Evolutionary conservation across 2,888 invertebrate species (phyloP), one percentile per base, ranked within the genome.

Genomic region (Tribolium freemani): DNA sequence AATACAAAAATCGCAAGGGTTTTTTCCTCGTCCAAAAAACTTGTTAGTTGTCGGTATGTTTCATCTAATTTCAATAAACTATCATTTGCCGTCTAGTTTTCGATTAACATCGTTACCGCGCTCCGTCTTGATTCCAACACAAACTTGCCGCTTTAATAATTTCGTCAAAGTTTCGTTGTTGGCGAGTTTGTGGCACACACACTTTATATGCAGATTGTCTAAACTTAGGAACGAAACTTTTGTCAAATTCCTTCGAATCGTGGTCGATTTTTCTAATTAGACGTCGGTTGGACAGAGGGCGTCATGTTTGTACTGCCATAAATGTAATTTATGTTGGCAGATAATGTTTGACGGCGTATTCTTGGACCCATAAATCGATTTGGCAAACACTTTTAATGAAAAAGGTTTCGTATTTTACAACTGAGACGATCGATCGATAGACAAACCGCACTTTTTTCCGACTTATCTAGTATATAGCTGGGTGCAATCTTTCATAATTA

Each of bases 301-400:
- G 64, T 56, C 53, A 74, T 78, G 79, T 78, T 78, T 78, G 78
- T 75, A 76, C 72, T 78, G 75, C 77, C 73, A 78, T 80, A 78
- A 80, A 78, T 74, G 69, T 76, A 76, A 79, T 78, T 79, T 79
- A 79, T 74, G 76, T 74, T 68, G 76, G 73, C 76, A 76, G 77
- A 77, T 78, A 76, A 76, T 79, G 79, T 75, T 74, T 71, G 70
- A 74, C 75, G 75, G 67, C 73, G 76, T 76, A 73, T 76, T 76
- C 73, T 72, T 69, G 74, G 73, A 72, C 75, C 75, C 75, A 75
- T 78, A 78, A 77, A 79, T 79, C 80, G 79, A 79, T 78, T 78
- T 75, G 71, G 79, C 78, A 79, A 78, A 79, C 80, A 80, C 75
- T 77, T 80, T 78, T 79, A 78, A 77, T 78, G 78, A 75, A 78